These are phyloP conservation scores for Peromyscus maniculatus DNA, from an alignment of 2,113 vertebrate species.

Conservation along the genomic window DNA sequence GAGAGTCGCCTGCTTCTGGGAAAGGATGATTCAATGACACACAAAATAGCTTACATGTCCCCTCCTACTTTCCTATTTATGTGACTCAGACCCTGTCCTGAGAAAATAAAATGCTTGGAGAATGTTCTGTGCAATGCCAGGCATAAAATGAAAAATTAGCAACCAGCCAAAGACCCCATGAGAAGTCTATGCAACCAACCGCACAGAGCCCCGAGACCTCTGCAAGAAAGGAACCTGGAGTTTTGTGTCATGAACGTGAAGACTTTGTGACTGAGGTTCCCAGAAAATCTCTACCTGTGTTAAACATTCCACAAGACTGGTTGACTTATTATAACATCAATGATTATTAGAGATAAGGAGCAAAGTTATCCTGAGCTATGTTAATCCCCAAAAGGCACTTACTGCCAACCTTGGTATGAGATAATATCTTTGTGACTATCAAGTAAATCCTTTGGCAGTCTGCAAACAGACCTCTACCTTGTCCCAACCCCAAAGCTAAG, in stretches of 20 bases:
- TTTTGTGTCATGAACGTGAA: background rate
- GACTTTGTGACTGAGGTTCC: background rate
- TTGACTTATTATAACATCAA: background rate
- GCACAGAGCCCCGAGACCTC: background rate
- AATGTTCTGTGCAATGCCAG: background rate
- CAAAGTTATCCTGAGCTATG: background rate
- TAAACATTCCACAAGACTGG: background rate
- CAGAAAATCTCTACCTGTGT: background rate
- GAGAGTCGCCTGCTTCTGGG: rapidly evolving
- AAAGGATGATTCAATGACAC: background rate
- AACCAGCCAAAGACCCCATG: background rate
- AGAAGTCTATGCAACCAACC: background rate
- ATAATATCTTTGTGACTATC: background rate
- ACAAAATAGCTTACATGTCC: background rate
- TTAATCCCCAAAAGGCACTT: background rate
- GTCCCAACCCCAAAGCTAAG: background rate
- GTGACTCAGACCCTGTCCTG: background rate
- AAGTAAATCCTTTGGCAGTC: background rate
- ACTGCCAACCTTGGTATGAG: no score
- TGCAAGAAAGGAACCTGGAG: background rate
- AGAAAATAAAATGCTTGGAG: background rate
- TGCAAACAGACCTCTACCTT: background rate
- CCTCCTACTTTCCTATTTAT: background rate
- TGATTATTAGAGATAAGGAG: no score
- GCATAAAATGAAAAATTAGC: background rate